Conservation (phyloP, 2,113 vertebrate species). For the Lampris megalopsis region DNA sequence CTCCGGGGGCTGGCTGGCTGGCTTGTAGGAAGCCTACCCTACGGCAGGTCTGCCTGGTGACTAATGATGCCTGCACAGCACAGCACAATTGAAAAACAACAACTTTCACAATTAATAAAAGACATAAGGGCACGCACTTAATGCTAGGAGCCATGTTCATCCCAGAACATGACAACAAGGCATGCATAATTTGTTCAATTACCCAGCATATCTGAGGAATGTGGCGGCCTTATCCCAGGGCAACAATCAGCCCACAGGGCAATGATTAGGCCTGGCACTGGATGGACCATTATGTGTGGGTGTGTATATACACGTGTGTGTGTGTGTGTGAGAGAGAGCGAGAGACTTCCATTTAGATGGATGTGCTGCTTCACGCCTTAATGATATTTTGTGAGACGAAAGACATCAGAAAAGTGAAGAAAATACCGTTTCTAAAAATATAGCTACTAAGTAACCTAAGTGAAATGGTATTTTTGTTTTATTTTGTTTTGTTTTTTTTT, state of each 20-base stretch:
- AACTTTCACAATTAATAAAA: conserved; percentile 67
- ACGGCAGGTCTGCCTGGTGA: conserved; percentile 50
- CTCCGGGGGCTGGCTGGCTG: conserved; percentile 25
- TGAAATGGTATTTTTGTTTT: too few species aligned
- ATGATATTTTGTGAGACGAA: too few species aligned
- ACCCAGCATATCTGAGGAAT: conserved; percentile 72
- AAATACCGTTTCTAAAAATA: too few species aligned
- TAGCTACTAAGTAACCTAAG: too few species aligned
- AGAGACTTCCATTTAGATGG: not conserved
- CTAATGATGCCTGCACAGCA: conserved; percentile 60
- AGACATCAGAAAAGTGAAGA: too few species aligned
- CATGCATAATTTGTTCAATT: conserved; percentile 77
- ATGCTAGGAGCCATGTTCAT: conserved; percentile 68
- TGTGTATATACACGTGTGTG: conserved; percentile 21
- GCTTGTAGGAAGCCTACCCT: conserved; percentile 49
- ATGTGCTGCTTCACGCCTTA: too few species aligned
- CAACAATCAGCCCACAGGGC: conserved; percentile 39
- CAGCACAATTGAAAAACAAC: conserved; percentile 55
- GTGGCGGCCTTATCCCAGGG: conserved; percentile 58
- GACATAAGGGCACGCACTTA: conserved; percentile 44
- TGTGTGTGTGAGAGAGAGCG: conserved; percentile 18
- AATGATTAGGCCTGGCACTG: conserved; percentile 59
- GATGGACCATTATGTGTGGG: not conserved
- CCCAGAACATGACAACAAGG: conserved; percentile 60
- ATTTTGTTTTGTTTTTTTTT: too few species aligned